These are phyloP conservation scores for Drosophila nasuta DNA, from an alignment of 1,140 invertebrate species.

Conservation along the genomic window DNA sequence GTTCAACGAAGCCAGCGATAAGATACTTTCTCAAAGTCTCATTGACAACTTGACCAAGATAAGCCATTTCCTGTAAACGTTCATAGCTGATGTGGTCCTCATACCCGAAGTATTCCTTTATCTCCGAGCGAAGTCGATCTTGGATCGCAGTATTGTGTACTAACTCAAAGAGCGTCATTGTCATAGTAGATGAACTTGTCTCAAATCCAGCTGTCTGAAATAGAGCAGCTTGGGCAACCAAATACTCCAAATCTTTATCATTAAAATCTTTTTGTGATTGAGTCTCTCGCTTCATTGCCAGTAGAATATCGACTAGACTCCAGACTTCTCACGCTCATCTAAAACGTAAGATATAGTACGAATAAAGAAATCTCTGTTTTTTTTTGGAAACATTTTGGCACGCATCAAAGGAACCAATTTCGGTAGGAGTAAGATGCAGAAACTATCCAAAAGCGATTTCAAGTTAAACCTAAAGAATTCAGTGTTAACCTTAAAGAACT, in stretches of 20 bases:
- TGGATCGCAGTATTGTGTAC: conserved; percentile 88
- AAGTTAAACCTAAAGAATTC: conserved; percentile 86
- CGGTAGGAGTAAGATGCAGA: conserved; percentile 84
- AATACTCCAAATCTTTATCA: conserved; percentile 58
- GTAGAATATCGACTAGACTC: conserved; percentile 82
- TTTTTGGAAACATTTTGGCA: conserved; percentile 61
- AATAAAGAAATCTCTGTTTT: conserved; percentile 66
- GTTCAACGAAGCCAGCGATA: conserved; percentile 55
- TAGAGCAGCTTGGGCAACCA: conserved; percentile 88
- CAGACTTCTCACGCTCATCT: conserved; percentile 74
- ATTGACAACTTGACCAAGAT: conserved; percentile 86
- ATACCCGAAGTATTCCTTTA: conserved; percentile 85
- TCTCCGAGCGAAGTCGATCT: conserved; percentile 87
- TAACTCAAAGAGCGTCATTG: conserved; percentile 88
- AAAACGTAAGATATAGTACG: conserved; percentile 73
- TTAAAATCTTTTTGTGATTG: too few species aligned
- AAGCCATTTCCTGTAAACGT: conserved; percentile 87
- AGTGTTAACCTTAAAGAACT: conserved; percentile 80
- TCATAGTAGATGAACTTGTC: conserved; percentile 90
- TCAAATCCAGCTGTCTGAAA: conserved; percentile 92
- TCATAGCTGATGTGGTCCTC: conserved; percentile 87
- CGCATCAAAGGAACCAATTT: conserved; percentile 42
- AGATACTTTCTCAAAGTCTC: conserved; percentile 82
- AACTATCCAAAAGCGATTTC: conserved; percentile 81
- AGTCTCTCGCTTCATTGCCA: conserved; percentile 77